Conservation (phyloP, 2,888 invertebrate species). For the Drosophila fungiperda region DNA sequence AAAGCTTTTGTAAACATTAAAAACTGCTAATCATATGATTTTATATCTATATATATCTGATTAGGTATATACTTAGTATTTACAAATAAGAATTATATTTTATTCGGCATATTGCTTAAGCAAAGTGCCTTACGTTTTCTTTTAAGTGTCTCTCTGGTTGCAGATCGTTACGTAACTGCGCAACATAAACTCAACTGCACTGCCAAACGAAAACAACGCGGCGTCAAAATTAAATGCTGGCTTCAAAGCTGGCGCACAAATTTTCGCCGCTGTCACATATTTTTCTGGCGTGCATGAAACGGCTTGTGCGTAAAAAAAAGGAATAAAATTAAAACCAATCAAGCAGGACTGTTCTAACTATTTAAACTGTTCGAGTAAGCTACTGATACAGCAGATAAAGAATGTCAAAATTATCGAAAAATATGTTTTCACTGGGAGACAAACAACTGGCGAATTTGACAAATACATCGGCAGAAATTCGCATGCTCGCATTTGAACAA, state of each 20-base stretch:
- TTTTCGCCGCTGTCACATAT: background rate
- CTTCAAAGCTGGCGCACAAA: background rate
- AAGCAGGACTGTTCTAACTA: background rate
- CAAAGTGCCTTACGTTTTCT: background rate
- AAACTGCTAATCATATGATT: background rate
- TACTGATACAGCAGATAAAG: background rate
- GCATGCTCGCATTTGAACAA: background rate
- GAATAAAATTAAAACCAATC: background rate
- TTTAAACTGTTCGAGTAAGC: background rate
- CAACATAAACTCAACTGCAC: background rate
- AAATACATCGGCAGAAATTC: background rate
- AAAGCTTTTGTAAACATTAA: background rate
- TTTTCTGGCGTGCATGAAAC: background rate
- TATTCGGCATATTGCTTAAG: background rate
- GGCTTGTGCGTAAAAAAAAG: background rate
- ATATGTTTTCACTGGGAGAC: background rate
- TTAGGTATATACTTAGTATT: background rate
- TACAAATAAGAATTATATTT: background rate
- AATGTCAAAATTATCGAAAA: background rate
- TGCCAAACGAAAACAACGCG: background rate
- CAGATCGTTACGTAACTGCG: background rate
- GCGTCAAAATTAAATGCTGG: background rate
- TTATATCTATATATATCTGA: background rate
- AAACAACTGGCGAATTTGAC: conserved; percentile 2
- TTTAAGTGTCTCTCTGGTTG: background rate